Percentiles rank a stretch among this genome's conserved stretches.
phyloP scores from a whole-genome alignment of 2,888 invertebrate genomes.

The Scaptomyza polygonia region DNA sequence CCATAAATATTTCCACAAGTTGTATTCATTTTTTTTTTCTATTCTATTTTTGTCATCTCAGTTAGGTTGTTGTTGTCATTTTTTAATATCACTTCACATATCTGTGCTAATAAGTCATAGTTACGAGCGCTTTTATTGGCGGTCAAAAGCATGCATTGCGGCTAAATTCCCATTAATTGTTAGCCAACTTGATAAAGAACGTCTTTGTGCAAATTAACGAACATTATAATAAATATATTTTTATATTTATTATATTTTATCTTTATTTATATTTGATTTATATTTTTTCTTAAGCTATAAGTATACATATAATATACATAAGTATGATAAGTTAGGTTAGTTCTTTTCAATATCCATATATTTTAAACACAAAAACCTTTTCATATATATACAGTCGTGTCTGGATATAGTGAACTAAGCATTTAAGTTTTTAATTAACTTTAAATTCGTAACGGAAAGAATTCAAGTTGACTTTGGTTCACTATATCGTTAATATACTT shows the following conservation, averaged over 20 bases:
- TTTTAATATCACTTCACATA: constrained; percentile 38
- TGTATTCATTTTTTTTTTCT: not conserved
- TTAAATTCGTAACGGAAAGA: too few species aligned
- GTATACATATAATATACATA: too few species aligned
- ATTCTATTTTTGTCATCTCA: constrained; percentile 14
- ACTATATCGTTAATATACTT: too few species aligned
- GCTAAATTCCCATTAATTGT: not conserved
- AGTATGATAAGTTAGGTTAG: too few species aligned
- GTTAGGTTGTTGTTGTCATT: not conserved
- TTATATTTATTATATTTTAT: too few species aligned
- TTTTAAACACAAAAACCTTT: too few species aligned
- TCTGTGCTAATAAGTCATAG: constrained; percentile 35
- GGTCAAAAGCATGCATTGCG: not conserved
- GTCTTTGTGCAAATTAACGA: not conserved
- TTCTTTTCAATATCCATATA: too few species aligned
- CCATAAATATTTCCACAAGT: constrained; percentile 2
- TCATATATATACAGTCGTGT: not conserved
- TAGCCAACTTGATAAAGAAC: not conserved
- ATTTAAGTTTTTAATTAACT: not conserved
- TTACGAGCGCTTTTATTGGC: constrained; percentile 1
- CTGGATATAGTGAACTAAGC: not conserved
- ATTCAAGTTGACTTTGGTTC: too few species aligned
- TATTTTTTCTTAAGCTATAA: too few species aligned
- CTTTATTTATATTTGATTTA: too few species aligned
- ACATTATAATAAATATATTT: too few species aligned